phyloP scores from a whole-genome alignment of 2,888 invertebrate species.

The Plagodis dolabraria region DNA sequence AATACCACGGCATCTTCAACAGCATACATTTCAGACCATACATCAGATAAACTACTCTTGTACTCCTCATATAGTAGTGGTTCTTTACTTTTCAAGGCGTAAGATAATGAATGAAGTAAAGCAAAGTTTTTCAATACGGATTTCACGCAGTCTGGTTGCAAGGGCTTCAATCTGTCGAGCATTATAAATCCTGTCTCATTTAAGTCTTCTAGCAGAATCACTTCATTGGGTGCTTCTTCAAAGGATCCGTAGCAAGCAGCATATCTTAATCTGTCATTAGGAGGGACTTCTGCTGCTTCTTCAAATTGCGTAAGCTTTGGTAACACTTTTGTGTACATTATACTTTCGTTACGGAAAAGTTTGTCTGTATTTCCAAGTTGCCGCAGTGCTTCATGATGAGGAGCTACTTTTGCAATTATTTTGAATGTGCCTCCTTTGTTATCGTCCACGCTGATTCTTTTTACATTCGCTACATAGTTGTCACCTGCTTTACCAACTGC shows the following conservation, averaged over 20 bases:
- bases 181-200: constrained; percentile 40
- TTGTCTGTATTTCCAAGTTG: constrained; percentile 21
- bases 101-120: constrained; percentile 48
- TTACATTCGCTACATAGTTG: constrained; percentile 43
- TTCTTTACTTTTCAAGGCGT: constrained; percentile 46
- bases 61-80: constrained; percentile 35
- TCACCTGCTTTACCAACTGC: constrained; percentile 45
- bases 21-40: constrained; percentile 21
- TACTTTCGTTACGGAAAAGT: constrained; percentile 49
- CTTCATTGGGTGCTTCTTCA: constrained; percentile 46
- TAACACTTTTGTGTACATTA: constrained; percentile 48
- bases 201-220: constrained; percentile 56
- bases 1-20: constrained; percentile 6
- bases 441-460: constrained; percentile 40
- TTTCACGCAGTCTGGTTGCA: constrained; percentile 43
- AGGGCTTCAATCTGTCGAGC: constrained; percentile 44
- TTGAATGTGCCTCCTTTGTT: constrained; percentile 41
- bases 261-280: constrained; percentile 43
- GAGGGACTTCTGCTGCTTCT: constrained; percentile 38
- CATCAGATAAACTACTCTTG: constrained; percentile 32
- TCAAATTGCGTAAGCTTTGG: constrained; percentile 48
- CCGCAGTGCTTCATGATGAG: constrained; percentile 35
- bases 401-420: constrained; percentile 53
- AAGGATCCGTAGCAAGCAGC: constrained; percentile 50
- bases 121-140: constrained; percentile 48